Percentiles rank a stretch among this genome's conserved stretches.
These are phyloP conservation scores for Zaprionus inermis DNA, from an alignment of 1,140 invertebrate genomes.

Conservation along the genomic window DNA sequence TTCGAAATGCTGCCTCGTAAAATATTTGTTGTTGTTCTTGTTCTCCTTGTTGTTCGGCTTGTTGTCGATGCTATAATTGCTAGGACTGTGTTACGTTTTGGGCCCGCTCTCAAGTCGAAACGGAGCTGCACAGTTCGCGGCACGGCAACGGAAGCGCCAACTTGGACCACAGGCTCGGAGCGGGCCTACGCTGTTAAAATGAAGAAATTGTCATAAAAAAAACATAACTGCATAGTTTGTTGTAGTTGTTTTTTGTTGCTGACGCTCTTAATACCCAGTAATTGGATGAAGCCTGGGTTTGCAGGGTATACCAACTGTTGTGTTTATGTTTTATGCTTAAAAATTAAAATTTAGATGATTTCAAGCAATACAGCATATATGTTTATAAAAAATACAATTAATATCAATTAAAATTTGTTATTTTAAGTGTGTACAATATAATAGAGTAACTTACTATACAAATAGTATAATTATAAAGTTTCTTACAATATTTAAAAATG, in stretches of 20 bases:
- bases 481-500: too few relatives aligned
- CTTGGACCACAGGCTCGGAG: conserved; percentile 41
- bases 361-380: too few relatives aligned
- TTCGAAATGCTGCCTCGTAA: conserved; percentile 80
- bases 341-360: too few relatives aligned
- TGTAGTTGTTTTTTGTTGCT: conserved; percentile 12
- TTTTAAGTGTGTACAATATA: too few relatives aligned
- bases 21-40: conserved; percentile 64
- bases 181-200: conserved; percentile 50
- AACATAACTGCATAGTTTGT: conserved; percentile 39
- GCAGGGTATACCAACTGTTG: too few relatives aligned
- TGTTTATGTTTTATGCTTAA: background rate
- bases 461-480: too few relatives aligned
- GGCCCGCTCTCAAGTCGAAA: background rate
- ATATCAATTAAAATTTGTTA: too few relatives aligned
- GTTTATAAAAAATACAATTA: too few relatives aligned
- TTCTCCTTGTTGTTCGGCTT: conserved; percentile 21
- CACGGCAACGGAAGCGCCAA: conserved; percentile 74
- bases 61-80: conserved; percentile 66
- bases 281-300: too few relatives aligned
- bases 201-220: conserved; percentile 78
- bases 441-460: too few relatives aligned
- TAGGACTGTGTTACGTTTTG: conserved; percentile 52
- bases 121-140: conserved; percentile 15
- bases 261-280: conserved; percentile 23